Evolutionary conservation across 2,113 vertebrate species (phyloP).

Genomic region (Apaloderma vittatum): DNA sequence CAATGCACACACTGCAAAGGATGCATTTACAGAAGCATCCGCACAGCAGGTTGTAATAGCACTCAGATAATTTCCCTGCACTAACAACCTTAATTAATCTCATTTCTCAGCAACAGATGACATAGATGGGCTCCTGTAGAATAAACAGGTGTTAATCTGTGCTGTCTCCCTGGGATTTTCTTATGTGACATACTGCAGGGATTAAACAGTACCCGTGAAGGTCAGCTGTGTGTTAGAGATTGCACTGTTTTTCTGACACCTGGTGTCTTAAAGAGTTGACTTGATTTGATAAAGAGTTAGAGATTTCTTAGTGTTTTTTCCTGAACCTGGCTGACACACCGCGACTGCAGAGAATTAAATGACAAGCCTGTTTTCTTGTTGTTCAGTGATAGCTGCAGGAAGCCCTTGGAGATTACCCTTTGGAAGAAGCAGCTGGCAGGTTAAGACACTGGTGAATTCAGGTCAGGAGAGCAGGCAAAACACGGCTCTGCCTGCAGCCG

Average conservation of each 20-base stretch:
- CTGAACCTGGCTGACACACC: fast-evolving
- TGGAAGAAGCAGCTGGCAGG: neutral
- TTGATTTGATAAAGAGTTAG: neutral
- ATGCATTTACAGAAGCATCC: neutral
- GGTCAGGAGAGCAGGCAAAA: conserved; percentile 1
- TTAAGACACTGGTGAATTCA: neutral
- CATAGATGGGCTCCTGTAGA: neutral
- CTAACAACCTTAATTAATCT: conserved; percentile 8
- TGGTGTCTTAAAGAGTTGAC: neutral
- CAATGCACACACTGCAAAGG: neutral
- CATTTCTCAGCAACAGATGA: conserved; percentile 16
- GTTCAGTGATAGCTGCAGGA: neutral
- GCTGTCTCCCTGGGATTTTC: neutral
- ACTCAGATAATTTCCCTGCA: neutral
- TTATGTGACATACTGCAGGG: fast-evolving
- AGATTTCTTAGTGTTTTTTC: neutral
- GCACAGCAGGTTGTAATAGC: neutral
- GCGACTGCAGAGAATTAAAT: neutral
- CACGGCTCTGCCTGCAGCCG: neutral
- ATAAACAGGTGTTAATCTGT: neutral
- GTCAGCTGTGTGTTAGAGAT: neutral
- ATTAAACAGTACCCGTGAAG: neutral
- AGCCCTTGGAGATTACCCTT: neutral
- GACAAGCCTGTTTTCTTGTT: neutral
- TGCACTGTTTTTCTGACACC: neutral